phyloP scores from a whole-genome alignment of 1,140 invertebrate genomes.

The Potamilus streckersoni region DNA sequence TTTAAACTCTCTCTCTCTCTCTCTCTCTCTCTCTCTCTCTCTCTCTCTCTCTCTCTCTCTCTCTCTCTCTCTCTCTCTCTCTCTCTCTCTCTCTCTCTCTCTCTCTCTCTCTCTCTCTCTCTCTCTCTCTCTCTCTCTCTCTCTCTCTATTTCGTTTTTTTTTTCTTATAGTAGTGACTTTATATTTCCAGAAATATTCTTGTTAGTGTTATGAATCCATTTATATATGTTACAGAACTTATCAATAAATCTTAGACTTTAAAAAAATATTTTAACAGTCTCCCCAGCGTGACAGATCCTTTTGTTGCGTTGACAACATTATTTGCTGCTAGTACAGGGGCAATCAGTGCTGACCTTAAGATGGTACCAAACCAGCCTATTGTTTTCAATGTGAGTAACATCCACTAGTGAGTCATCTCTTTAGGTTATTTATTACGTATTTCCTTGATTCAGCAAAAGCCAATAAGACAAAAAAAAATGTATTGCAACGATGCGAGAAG shows the following conservation, averaged over 20 bases:
- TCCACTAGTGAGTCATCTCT: too few relatives aligned
- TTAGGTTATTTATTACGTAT: neutral
- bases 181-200: neutral
- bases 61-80: too few relatives aligned
- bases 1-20: too few relatives aligned
- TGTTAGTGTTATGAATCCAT: neutral
- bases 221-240: neutral
- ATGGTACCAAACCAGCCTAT: constrained; percentile 60
- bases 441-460: too few relatives aligned
- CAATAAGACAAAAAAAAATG: too few relatives aligned
- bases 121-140: too few relatives aligned
- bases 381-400: constrained; percentile 43
- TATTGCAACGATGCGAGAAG: too few relatives aligned
- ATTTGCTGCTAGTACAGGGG: constrained; percentile 45
- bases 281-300: constrained; percentile 42
- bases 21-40: too few relatives aligned
- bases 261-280: constrained; percentile 15
- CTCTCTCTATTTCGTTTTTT: too few relatives aligned
- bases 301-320: constrained; percentile 48
- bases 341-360: constrained; percentile 47
- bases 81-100: too few relatives aligned
- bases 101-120: too few relatives aligned
- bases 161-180: neutral
- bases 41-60: too few relatives aligned
- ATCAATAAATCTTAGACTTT: neutral